phyloP scores from a whole-genome alignment of 2,113 vertebrate genomes.

The Speoplatyrhinus poulsoni region DNA sequence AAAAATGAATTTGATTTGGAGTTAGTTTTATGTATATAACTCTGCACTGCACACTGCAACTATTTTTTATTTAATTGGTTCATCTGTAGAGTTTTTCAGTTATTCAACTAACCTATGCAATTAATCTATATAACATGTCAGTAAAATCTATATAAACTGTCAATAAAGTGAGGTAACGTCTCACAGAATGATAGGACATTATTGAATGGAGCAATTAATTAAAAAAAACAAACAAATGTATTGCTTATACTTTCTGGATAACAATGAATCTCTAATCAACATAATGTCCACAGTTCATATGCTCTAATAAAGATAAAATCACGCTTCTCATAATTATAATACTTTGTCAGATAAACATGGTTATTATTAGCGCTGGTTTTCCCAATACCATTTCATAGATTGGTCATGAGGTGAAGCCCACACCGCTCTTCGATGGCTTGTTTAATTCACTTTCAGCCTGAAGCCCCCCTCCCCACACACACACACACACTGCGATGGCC shows the following conservation, averaged over 20 bases:
- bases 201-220: too few relatives aligned
- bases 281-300: background rate
- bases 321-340: background rate
- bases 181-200: too few relatives aligned
- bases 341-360: background rate
- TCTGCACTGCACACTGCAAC: too few relatives aligned
- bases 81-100: too few relatives aligned
- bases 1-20: background rate
- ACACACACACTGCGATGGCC: background rate
- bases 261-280: background rate
- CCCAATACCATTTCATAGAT: background rate
- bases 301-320: background rate
- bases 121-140: too few relatives aligned
- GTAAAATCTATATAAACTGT: too few relatives aligned
- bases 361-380: constrained; percentile 13
- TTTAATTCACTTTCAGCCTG: constrained; percentile 31
- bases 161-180: too few relatives aligned
- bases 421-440: background rate
- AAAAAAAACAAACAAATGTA: too few relatives aligned
- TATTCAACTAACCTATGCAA: too few relatives aligned
- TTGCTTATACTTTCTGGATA: background rate
- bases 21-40: background rate
- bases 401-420: constrained; percentile 16
- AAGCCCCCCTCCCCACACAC: constrained; percentile 18
- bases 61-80: too few relatives aligned